Evolutionary conservation across 2,113 vertebrate genomes (phyloP).

Genomic region (Scalopus aquaticus): DNA sequence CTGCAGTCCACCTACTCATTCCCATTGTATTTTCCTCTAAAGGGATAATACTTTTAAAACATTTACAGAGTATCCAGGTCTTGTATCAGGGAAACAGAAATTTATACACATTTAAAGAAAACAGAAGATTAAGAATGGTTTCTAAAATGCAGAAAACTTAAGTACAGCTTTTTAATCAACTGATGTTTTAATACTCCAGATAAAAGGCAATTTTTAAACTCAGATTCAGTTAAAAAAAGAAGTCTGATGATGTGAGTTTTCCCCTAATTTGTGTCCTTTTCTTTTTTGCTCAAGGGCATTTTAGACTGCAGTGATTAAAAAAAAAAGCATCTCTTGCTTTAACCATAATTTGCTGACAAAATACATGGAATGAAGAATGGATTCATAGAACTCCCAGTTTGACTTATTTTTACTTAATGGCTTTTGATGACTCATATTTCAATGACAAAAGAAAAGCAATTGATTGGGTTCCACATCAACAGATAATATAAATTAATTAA

Average conservation of each 20-base stretch:
- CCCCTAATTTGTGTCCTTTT: neutral
- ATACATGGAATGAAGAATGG: neutral
- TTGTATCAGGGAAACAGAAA: constrained; percentile 1
- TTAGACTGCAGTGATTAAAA: constrained; percentile 36
- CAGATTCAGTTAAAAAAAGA: constrained; percentile 46
- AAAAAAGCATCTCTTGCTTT: neutral
- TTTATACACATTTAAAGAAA: constrained; percentile 25
- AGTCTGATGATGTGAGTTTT: constrained; percentile 36
- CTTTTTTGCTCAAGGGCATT: constrained; percentile 29
- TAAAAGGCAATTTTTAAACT: constrained; percentile 38
- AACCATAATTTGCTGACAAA: constrained; percentile 31
- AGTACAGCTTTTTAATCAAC: constrained; percentile 27
- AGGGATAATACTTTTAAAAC: constrained; percentile 1
- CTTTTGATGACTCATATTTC: constrained; percentile 32
- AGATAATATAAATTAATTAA: constrained; percentile 47
- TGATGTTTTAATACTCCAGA: constrained; percentile 29
- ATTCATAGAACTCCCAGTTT: constrained; percentile 14
- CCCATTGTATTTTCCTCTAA: constrained; percentile 25
- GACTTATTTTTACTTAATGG: constrained; percentile 43
- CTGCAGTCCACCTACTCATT: neutral
- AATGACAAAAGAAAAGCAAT: constrained; percentile 52
- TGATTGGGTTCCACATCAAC: neutral
- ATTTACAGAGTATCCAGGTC: neutral
- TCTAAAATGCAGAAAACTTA: neutral
- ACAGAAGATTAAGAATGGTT: constrained; percentile 27